Conservation (phyloP, 2,797 vertebrate genomes). For the Melanotaenia boesemani region DNA sequence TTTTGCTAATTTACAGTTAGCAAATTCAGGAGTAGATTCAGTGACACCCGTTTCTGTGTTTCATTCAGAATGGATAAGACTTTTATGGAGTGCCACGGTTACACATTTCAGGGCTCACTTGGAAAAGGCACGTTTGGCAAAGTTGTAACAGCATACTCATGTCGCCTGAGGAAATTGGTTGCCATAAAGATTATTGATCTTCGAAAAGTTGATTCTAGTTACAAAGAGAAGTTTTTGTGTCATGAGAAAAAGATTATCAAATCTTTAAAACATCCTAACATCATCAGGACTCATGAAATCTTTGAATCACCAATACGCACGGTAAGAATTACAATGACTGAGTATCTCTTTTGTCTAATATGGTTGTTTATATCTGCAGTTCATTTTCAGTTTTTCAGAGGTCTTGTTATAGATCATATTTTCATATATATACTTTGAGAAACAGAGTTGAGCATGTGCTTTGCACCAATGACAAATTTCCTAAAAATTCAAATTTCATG, state of each 20-base stretch:
- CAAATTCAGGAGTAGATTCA: neutral
- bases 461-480: too few species aligned
- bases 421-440: too few species aligned
- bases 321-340: constrained; percentile 10
- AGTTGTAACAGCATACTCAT: constrained; percentile 39
- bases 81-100: constrained; percentile 21
- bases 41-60: neutral
- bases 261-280: constrained; percentile 33
- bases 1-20: too few species aligned
- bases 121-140: constrained; percentile 35
- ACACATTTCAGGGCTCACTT: constrained; percentile 15
- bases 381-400: neutral
- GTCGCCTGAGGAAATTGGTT: neutral
- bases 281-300: constrained; percentile 31
- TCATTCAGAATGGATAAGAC: neutral
- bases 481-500: too few species aligned
- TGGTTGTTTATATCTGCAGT: neutral
- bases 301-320: constrained; percentile 17
- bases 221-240: constrained; percentile 30
- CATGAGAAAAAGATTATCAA: constrained; percentile 22
- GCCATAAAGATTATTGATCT: constrained; percentile 38
- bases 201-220: neutral
- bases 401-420: too few species aligned
- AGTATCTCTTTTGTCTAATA: neutral
- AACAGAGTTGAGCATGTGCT: too few species aligned